These are phyloP conservation scores for Acrobasis suavella DNA, from an alignment of 2,888 invertebrate species.

Conservation along the genomic window DNA sequence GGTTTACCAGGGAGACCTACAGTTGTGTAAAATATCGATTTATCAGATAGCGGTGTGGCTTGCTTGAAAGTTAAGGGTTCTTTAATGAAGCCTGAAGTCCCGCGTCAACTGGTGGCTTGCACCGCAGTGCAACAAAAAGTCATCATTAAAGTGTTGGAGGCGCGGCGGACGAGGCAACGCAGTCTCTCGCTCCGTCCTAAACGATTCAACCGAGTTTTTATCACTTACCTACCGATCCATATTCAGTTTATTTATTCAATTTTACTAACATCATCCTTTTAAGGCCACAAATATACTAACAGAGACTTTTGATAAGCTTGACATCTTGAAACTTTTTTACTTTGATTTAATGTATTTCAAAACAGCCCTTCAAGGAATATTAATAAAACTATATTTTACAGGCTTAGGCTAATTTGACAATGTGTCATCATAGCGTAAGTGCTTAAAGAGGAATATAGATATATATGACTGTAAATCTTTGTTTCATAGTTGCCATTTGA, in stretches of 20 bases:
- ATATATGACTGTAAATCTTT: too few species aligned
- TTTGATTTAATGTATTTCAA: neutral
- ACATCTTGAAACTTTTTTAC: slow-evolving; percentile 12
- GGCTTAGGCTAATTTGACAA: too few species aligned
- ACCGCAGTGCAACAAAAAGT: slow-evolving; percentile 69
- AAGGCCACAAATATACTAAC: slow-evolving; percentile 10
- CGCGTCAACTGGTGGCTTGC: slow-evolving; percentile 45
- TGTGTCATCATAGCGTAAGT: too few species aligned
- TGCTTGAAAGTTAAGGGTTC: neutral
- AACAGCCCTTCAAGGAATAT: neutral
- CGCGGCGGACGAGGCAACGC: slow-evolving; percentile 64
- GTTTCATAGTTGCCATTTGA: neutral
- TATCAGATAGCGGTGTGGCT: too few species aligned
- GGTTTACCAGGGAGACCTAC: too few species aligned
- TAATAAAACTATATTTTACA: neutral
- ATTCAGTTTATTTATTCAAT: slow-evolving; percentile 70
- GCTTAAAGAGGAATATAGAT: too few species aligned
- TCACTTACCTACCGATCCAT: slow-evolving; percentile 70
- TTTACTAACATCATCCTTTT: slow-evolving; percentile 56
- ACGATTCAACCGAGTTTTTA: slow-evolving; percentile 75
- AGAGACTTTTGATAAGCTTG: slow-evolving; percentile 13
- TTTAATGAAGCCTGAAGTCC: slow-evolving; percentile 22
- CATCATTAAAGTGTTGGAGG: slow-evolving; percentile 78
- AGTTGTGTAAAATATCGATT: too few species aligned
- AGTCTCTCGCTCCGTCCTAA: slow-evolving; percentile 69